A percentile compares a stretch with the other conserved stretches of the same genome.
Evolutionary conservation across 2,113 vertebrate species (phyloP).

Genomic region (Tychaedon coryphoeus): DNA sequence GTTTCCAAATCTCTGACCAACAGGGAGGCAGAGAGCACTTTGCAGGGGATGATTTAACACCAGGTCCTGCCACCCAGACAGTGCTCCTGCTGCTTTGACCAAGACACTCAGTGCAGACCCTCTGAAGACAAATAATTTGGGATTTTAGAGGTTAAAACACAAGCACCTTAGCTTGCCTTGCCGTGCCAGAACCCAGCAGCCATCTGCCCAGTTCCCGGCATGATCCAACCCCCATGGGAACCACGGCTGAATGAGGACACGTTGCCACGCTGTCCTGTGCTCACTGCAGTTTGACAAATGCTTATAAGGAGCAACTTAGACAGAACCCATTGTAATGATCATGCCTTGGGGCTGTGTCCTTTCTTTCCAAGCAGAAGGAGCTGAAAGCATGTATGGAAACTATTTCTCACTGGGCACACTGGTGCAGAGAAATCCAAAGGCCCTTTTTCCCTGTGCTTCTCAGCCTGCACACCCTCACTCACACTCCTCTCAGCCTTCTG

Average conservation of each 20-base stretch:
- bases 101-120: background rate
- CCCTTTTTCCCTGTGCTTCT: background rate
- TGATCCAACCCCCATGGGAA: background rate
- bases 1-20: background rate
- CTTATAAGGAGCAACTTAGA: background rate
- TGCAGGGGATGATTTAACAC: accelerated
- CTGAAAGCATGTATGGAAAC: constrained; percentile 32
- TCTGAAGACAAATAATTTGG: background rate
- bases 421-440: background rate
- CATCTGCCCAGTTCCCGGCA: background rate
- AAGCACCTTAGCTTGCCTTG: background rate
- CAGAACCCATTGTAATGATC: background rate
- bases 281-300: background rate
- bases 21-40: background rate
- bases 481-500: background rate
- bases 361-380: constrained; percentile 17
- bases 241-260: background rate
- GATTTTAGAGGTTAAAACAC: background rate
- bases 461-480: background rate
- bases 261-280: background rate
- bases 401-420: background rate
- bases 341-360: background rate
- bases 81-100: background rate
- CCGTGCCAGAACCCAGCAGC: background rate
- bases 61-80: background rate